Base-by-base conservation (phyloP, 2,797 vertebrate genomes). In the Aotus griseimembra region DNA sequence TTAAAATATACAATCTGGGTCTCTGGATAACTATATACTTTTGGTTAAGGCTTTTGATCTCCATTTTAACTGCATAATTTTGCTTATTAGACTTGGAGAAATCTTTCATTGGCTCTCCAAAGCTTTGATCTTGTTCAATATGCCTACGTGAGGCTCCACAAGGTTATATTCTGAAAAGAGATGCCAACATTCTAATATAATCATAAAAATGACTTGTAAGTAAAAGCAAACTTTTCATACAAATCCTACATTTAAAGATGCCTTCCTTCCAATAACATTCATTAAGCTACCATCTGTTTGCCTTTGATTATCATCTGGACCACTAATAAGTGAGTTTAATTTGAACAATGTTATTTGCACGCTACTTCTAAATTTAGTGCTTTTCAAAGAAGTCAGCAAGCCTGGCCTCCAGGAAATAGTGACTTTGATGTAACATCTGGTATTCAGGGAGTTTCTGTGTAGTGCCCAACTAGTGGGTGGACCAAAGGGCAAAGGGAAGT, bases 181-280 rank as follows among this genome's bases (percentile, higher is more conserved):
- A 97, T 95, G 82, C 90, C 93, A 97, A 64, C 44, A 85, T 93
- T 97, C 86, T 92, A 97, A 95, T 91, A 85, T 73, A 95, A 97
- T 94, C 87, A 92, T 97, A 88, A 97, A 96, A 98, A 98, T 97
- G 95, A 96, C 93, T 97, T 94, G 88, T 93, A 97, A 96, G 96
- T 90, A 97, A 97, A 96, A 97, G 84, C 94, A 97, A 97, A 97
- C 97, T 98, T 98, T 97, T 98, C 97, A 97, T 96, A 96, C 96
- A 97, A 97, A 97, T 97, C 97, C 97, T 98, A 95, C 98, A 98
- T 97, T 98, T 98, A 98, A 97, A 98, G 86, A 98, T 97, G 96
- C 91, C 48, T 97, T 92, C 97, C 87, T 97, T 98, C 97, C 97
- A 98, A 97, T 97, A 97, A 97, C 96, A 96, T 97, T 97, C 96